These are phyloP conservation scores for Maniola jurtina DNA, from an alignment of 1,140 invertebrate genomes.

Conservation along the genomic window DNA sequence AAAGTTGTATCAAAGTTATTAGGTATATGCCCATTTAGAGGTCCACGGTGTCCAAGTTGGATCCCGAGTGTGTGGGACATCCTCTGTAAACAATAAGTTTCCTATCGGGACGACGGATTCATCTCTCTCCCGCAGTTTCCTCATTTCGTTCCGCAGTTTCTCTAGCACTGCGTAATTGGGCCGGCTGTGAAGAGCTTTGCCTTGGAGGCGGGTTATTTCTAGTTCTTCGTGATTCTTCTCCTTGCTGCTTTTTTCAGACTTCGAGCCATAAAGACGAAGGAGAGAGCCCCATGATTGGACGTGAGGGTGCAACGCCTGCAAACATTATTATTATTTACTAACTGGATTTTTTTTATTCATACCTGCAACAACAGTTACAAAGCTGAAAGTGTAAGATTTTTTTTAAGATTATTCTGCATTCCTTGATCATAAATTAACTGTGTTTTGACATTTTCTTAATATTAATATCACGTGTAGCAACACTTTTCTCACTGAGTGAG, in stretches of 20 bases:
- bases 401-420: no score
- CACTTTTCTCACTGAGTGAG: no score
- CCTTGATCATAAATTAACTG: no score
- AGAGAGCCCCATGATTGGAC: slow-evolving; percentile 97
- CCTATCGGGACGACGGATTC: slow-evolving; percentile 86
- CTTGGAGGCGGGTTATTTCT: slow-evolving; percentile 94
- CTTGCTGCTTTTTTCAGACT: slow-evolving; percentile 94
- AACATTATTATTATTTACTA: no score
- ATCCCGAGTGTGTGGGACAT: slow-evolving; percentile 80
- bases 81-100: slow-evolving; percentile 83
- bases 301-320: slow-evolving; percentile 91
- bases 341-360: no score
- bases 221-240: slow-evolving; percentile 97
- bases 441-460: no score
- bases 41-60: slow-evolving; percentile 84
- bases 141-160: slow-evolving; percentile 94
- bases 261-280: slow-evolving; percentile 94
- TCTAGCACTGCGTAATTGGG: slow-evolving; percentile 96
- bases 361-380: no score
- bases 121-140: slow-evolving; percentile 85
- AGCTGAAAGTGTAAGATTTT: no score
- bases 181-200: slow-evolving; percentile 92
- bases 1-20: no score
- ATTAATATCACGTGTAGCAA: no score
- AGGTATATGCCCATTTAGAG: slow-evolving; percentile 78